Evolutionary conservation across 2,797 vertebrate genomes (phyloP).

Genomic region (Petrocephalus sullivani): DNA sequence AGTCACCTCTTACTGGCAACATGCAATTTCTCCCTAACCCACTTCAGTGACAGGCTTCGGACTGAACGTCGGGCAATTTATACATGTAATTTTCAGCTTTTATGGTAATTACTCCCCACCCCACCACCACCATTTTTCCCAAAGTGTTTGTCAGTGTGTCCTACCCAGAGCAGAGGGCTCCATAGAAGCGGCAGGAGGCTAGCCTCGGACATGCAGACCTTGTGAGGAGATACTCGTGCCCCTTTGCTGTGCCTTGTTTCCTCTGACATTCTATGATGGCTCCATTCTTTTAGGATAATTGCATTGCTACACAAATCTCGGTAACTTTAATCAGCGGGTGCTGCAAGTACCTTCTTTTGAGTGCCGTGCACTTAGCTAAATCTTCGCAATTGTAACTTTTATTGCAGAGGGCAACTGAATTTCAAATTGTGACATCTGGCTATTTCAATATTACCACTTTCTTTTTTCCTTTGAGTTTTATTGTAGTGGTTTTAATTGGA

Average conservation of each 20-base stretch:
- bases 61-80: conserved; percentile 41
- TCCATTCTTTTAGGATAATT: not conserved
- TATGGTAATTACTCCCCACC: conserved; percentile 35
- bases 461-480: not conserved
- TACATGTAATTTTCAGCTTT: conserved; percentile 50
- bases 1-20: not conserved
- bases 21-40: conserved; percentile 18
- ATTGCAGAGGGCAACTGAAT: not conserved
- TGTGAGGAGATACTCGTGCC: not conserved
- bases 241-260: not conserved
- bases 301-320: not conserved
- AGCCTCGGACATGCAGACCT: not conserved
- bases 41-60: conserved; percentile 7
- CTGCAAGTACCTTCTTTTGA: not conserved
- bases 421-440: not conserved
- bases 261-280: not conserved
- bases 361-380: not conserved
- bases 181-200: not conserved
- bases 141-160: conserved; percentile 14
- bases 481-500: not conserved
- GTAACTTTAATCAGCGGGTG: not conserved
- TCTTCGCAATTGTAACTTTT: not conserved
- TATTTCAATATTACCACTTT: not conserved
- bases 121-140: not conserved
- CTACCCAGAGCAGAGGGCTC: not conserved